Conservation (phyloP, 2,888 invertebrate species). For the Apamea sordens region DNA sequence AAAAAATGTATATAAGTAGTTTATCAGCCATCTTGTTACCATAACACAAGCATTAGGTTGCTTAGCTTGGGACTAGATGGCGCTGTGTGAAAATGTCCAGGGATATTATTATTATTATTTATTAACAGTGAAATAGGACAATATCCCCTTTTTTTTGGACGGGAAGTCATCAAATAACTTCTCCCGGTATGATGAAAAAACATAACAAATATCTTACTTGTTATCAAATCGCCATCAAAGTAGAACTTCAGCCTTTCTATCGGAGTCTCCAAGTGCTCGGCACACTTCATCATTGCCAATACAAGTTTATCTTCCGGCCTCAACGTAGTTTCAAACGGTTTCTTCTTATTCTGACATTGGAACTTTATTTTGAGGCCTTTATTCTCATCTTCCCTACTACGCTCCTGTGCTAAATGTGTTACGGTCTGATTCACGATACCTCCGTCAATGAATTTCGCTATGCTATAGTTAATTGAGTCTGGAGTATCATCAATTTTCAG, state of each 20-base stretch:
- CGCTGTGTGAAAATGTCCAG: too few relatives aligned
- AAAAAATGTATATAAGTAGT: too few relatives aligned
- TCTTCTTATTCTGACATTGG: slow-evolving; percentile 84
- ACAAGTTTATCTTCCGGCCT: slow-evolving; percentile 78
- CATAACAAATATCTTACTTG: slow-evolving; percentile 70
- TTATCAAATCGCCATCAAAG: slow-evolving; percentile 89
- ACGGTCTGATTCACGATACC: slow-evolving; percentile 81
- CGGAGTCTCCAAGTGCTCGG: slow-evolving; percentile 83
- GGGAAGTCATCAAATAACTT: too few relatives aligned
- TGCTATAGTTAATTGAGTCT: slow-evolving; percentile 81
- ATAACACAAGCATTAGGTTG: too few relatives aligned
- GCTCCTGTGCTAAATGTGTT: slow-evolving; percentile 64
- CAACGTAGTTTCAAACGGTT: slow-evolving; percentile 77
- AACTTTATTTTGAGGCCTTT: slow-evolving; percentile 83
- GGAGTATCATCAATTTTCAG: slow-evolving; percentile 84
- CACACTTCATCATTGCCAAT: slow-evolving; percentile 84
- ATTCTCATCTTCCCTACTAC: slow-evolving; percentile 26
- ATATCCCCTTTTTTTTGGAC: too few relatives aligned
- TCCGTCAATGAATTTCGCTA: slow-evolving; percentile 86
- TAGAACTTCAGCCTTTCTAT: slow-evolving; percentile 84
- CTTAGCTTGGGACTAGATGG: too few relatives aligned
- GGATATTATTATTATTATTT: too few relatives aligned
- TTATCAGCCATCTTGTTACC: too few relatives aligned
- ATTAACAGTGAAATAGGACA: too few relatives aligned
- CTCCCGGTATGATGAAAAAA: background rate